A percentile compares a stretch with the other conserved stretches of the same genome.
Conservation (phyloP, 2,888 invertebrate species). For the Patella ulyssiponensis region DNA sequence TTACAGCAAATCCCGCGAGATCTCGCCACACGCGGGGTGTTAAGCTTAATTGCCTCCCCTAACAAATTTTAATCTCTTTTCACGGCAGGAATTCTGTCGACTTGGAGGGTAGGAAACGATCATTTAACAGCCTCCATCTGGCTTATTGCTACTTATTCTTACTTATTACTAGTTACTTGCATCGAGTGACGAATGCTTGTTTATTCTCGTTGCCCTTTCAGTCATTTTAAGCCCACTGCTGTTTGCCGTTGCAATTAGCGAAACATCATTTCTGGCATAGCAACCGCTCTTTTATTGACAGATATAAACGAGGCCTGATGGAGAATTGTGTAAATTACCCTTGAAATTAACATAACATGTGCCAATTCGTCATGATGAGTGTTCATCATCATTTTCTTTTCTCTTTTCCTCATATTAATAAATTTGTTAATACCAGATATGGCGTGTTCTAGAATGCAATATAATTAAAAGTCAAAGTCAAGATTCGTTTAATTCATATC, state of each 20-base stretch:
- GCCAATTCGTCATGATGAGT: conserved; percentile 10
- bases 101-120: too few relatives aligned
- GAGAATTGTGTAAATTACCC: conserved; percentile 41
- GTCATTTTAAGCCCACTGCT: conserved; percentile 20
- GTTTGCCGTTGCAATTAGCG: conserved; percentile 40
- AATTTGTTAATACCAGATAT: too few relatives aligned
- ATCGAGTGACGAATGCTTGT: conserved; percentile 19
- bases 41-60: background rate
- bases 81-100: too few relatives aligned
- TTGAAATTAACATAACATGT: conserved; percentile 37
- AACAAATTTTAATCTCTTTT: too few relatives aligned
- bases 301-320: conserved; percentile 41
- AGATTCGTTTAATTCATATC: too few relatives aligned
- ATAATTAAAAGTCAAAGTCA: too few relatives aligned
- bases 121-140: too few relatives aligned
- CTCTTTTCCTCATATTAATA: too few relatives aligned
- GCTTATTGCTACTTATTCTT: too few relatives aligned
- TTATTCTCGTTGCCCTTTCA: conserved; percentile 18
- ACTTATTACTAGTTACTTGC: too few relatives aligned
- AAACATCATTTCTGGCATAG: conserved; percentile 37
- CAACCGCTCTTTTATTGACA: conserved; percentile 41
- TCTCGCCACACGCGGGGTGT: background rate
- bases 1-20: background rate
- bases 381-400: too few relatives aligned
- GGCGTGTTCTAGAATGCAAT: too few relatives aligned